A percentile compares a stretch with the other conserved stretches of the same genome.
These are phyloP conservation scores for Limnephilus lunatus DNA, from an alignment of 2,888 invertebrate genomes.

Conservation along the genomic window DNA sequence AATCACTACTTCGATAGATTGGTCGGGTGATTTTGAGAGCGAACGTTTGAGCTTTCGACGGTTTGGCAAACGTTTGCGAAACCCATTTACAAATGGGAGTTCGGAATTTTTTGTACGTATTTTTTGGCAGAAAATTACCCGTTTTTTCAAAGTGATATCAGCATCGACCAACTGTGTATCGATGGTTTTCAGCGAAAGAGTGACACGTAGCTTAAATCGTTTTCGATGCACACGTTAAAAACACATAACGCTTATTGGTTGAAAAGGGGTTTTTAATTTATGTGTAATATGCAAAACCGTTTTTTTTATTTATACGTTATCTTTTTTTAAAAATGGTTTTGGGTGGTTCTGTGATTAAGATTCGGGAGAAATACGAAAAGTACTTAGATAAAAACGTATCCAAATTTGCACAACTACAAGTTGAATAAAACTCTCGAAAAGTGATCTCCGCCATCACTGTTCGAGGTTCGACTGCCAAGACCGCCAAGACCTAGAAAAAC, in stretches of 20 bases:
- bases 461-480: no score
- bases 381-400: no score
- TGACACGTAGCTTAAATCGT: neutral
- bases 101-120: neutral
- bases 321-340: no score
- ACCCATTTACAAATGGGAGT: neutral
- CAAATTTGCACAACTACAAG: no score
- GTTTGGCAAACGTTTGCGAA: constrained; percentile 4
- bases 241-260: neutral
- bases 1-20: constrained; percentile 23
- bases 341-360: no score
- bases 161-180: neutral
- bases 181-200: neutral
- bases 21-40: constrained; percentile 7
- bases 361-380: no score
- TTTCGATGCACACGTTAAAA: neutral
- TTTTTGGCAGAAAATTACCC: neutral
- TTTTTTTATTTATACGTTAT: no score
- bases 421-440: no score
- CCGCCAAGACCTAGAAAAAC: no score
- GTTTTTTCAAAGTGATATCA: neutral
- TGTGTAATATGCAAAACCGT: no score
- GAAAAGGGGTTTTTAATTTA: neutral
- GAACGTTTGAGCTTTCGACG: neutral
- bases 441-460: no score